Conservation (phyloP, 2,888 invertebrate genomes). For the Physocephala rufipes region DNA sequence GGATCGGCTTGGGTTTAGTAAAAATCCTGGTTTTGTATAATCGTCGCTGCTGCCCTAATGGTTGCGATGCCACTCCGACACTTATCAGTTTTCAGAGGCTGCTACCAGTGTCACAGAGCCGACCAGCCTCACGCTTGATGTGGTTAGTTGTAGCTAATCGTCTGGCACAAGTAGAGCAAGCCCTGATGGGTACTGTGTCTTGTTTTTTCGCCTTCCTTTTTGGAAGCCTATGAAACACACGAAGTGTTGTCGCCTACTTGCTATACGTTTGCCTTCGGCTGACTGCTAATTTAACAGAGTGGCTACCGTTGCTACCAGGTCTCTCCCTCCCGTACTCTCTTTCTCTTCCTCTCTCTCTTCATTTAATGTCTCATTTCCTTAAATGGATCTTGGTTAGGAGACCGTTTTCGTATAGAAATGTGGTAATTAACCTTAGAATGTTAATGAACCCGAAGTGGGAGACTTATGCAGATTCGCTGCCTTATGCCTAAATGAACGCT, state of each 20-base stretch:
- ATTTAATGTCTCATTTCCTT: constrained; percentile 57
- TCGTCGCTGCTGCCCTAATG: constrained; percentile 63
- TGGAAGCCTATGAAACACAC: constrained; percentile 27
- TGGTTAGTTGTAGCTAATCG: constrained; percentile 34
- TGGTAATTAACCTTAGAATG: constrained; percentile 63
- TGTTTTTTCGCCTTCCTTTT: constrained; percentile 8
- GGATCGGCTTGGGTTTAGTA: constrained; percentile 53
- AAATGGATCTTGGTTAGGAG: constrained; percentile 41
- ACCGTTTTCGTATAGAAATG: constrained; percentile 47
- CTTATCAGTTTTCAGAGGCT: constrained; percentile 50
- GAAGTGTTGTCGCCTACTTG: constrained; percentile 3
- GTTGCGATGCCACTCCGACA: constrained; percentile 46
- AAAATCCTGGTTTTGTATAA: constrained; percentile 41
- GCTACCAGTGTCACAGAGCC: not conserved
- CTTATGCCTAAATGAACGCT: constrained; percentile 32
- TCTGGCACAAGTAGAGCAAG: constrained; percentile 43
- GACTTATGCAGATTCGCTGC: constrained; percentile 21
- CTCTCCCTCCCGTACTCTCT: too few species aligned
- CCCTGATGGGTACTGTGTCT: constrained; percentile 29
- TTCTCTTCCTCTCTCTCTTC: too few species aligned
- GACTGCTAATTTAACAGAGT: too few species aligned
- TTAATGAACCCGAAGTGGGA: constrained; percentile 47
- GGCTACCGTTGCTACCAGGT: not conserved
- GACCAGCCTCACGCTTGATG: not conserved
- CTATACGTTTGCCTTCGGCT: not conserved